These are phyloP conservation scores for Strigamia transsilvanica DNA, from an alignment of 2,888 invertebrate genomes.

Conservation along the genomic window DNA sequence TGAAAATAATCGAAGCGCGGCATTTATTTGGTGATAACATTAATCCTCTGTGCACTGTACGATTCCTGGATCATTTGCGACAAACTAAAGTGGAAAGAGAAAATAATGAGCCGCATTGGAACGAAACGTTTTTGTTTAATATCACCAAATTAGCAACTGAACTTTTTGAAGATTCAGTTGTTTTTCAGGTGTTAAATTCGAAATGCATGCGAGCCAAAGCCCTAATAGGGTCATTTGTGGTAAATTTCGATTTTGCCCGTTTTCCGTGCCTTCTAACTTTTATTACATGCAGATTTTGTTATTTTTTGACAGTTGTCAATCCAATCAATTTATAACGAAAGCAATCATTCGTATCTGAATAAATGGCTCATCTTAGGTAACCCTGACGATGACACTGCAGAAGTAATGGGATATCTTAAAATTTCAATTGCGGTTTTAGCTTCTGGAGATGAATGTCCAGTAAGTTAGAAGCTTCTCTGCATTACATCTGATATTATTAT, in stretches of 20 bases:
- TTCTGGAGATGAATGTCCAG: conserved; percentile 65
- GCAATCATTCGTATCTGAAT: conserved; percentile 60
- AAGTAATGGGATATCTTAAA: conserved; percentile 65
- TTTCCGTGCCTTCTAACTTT: no score
- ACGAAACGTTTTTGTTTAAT: conserved; percentile 66
- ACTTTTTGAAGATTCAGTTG: conserved; percentile 65
- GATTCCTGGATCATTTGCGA: conserved; percentile 62
- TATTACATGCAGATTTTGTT: not conserved
- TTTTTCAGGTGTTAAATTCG: conserved; percentile 66
- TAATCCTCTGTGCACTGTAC: conserved; percentile 64
- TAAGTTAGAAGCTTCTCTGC: conserved; percentile 3
- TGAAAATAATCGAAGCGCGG: conserved; percentile 65
- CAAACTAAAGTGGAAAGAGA: conserved; percentile 65
- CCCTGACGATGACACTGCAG: conserved; percentile 60
- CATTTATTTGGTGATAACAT: conserved; percentile 65
- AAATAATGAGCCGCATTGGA: conserved; percentile 65
- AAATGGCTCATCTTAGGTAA: conserved; percentile 66
- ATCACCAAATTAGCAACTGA: conserved; percentile 62
- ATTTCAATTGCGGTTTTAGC: conserved; percentile 65
- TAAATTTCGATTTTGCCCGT: conserved; percentile 56
- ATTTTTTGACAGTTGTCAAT: conserved; percentile 9
- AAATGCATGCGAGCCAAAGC: conserved; percentile 65
- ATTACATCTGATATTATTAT: conserved; percentile 3
- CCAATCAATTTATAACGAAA: conserved; percentile 27
- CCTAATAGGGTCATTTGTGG: conserved; percentile 65